Evolutionary conservation across 2,113 vertebrate genomes (phyloP).

Genomic region (Nothocercus julius): DNA sequence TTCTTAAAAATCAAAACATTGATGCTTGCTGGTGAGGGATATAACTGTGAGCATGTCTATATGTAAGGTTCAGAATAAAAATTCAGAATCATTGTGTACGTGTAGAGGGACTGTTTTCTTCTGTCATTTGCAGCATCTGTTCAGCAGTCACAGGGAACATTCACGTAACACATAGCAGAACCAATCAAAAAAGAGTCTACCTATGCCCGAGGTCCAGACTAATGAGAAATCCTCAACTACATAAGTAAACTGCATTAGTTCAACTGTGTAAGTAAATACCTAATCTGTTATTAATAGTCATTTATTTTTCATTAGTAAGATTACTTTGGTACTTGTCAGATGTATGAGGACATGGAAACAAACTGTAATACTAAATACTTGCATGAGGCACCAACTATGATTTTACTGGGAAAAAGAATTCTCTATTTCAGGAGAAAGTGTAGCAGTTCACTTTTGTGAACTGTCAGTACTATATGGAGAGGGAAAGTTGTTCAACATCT

Average conservation of each 20-base stretch:
- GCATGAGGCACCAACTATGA: neutral
- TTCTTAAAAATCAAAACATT: constrained; percentile 12
- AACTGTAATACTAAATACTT: neutral
- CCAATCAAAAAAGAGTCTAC: neutral
- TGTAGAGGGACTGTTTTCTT: neutral
- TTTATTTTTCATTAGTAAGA: constrained; percentile 38
- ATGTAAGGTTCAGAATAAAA: constrained; percentile 7
- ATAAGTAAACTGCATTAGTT: neutral
- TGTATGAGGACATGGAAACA: constrained; percentile 19
- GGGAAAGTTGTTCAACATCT: neutral
- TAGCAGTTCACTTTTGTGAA: neutral
- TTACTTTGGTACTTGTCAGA: neutral
- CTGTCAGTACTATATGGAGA: neutral
- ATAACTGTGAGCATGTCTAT: neutral
- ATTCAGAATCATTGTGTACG: neutral
- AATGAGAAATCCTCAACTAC: constrained; percentile 18
- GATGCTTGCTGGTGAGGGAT: neutral
- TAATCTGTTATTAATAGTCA: constrained; percentile 22
- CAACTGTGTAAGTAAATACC: neutral
- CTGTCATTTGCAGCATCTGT: constrained; percentile 17
- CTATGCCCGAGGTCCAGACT: neutral
- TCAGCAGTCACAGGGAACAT: constrained; percentile 8
- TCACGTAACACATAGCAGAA: neutral
- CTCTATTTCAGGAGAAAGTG: neutral
- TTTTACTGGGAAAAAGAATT: constrained; percentile 17